These are phyloP conservation scores for Callionymus lyra DNA, from an alignment of 2,113 vertebrate genomes.

Conservation along the genomic window DNA sequence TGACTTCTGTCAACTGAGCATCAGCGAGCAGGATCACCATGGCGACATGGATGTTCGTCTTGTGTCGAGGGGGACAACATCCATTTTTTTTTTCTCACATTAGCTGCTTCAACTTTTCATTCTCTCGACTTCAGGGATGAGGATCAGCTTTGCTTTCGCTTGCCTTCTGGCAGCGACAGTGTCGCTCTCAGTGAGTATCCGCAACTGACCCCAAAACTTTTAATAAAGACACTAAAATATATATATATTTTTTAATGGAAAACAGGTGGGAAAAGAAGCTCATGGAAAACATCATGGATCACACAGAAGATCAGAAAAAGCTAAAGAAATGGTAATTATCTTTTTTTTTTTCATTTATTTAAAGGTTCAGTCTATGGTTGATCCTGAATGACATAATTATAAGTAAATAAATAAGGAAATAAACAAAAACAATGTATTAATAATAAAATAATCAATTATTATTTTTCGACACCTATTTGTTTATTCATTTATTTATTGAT, in stretches of 20 bases:
- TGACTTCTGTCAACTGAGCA: conserved; percentile 53
- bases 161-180: conserved; percentile 52
- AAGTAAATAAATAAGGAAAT: too few species aligned
- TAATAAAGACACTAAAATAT: neutral
- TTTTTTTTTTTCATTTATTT: too few species aligned
- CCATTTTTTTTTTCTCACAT: neutral
- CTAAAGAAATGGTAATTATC: conserved; percentile 49
- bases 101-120: neutral
- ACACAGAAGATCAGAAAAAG: conserved; percentile 25
- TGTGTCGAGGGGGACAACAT: neutral
- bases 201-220: neutral
- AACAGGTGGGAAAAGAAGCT: conserved; percentile 52
- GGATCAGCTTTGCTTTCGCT: conserved; percentile 41
- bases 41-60: conserved; percentile 37
- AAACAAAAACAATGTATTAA: too few species aligned
- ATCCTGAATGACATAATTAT: too few species aligned
- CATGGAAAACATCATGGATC: conserved; percentile 45
- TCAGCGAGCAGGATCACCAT: conserved; percentile 44
- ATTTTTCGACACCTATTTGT: too few species aligned
- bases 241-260: neutral
- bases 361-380: too few species aligned
- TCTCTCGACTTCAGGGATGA: conserved; percentile 57
- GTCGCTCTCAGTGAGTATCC: conserved; percentile 54
- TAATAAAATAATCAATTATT: too few species aligned
- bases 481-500: too few species aligned